phyloP scores from a whole-genome alignment of 1,140 invertebrate species.

The Cylas formicarius region DNA sequence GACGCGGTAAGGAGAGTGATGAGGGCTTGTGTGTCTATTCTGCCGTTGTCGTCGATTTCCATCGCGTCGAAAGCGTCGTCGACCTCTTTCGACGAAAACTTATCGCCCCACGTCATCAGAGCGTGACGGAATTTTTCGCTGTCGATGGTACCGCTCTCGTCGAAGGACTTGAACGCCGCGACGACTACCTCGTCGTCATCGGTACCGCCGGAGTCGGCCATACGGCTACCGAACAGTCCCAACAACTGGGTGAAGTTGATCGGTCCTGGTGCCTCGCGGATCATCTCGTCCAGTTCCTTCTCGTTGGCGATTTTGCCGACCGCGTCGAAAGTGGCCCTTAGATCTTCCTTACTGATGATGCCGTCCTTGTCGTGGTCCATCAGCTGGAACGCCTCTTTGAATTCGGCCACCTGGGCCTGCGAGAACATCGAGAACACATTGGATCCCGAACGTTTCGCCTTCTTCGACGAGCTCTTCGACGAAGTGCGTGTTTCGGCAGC shows the following conservation, averaged over 20 bases:
- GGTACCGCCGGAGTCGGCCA: conserved; percentile 66
- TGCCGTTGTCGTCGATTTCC: conserved; percentile 86
- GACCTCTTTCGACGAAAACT: conserved; percentile 87
- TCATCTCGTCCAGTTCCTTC: conserved; percentile 87
- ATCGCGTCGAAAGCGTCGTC: conserved; percentile 94
- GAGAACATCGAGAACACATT: conserved; percentile 95
- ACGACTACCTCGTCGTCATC: conserved; percentile 94
- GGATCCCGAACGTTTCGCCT: conserved; percentile 80
- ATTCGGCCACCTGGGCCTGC: conserved; percentile 80
- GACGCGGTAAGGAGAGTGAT: conserved; percentile 81
- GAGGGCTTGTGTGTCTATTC: conserved; percentile 84
- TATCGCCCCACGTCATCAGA: conserved; percentile 93
- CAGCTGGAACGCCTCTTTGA: conserved; percentile 96
- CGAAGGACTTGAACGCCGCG: conserved; percentile 93
- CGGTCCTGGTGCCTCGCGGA: conserved; percentile 81
- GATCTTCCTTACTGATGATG: conserved; percentile 92
- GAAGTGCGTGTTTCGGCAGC: conserved; percentile 50
- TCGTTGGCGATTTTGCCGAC: conserved; percentile 85
- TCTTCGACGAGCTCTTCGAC: conserved; percentile 58
- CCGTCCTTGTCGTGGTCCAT: conserved; percentile 97
- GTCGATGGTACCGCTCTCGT: conserved; percentile 82
- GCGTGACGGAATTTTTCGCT: conserved; percentile 84
- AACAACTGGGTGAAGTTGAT: conserved; percentile 94
- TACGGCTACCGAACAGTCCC: conserved; percentile 84
- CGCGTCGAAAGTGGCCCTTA: conserved; percentile 91